A percentile compares a stretch with the other conserved stretches of the same genome.
Conservation (phyloP, 2,797 vertebrate species). For the Alosa sapidissima region DNA sequence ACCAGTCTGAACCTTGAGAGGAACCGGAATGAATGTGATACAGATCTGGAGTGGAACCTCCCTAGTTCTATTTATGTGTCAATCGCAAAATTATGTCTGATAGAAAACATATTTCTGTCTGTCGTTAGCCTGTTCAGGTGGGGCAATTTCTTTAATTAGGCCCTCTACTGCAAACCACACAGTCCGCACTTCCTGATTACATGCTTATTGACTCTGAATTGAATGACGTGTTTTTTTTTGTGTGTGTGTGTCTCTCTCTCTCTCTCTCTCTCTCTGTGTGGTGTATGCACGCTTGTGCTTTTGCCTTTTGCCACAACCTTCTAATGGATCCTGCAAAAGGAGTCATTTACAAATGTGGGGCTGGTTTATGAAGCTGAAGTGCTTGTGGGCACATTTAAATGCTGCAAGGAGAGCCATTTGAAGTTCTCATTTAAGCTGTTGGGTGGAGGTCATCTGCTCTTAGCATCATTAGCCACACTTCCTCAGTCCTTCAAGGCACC, state of each 20-base stretch:
- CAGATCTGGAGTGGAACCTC: neutral
- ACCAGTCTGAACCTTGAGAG: neutral
- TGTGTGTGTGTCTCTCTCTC: neutral
- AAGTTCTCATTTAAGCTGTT: constrained; percentile 75
- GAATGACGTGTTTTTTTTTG: constrained; percentile 61
- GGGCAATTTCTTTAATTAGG: constrained; percentile 79
- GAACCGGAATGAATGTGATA: neutral
- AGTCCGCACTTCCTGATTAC: constrained; percentile 75
- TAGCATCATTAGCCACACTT: constrained; percentile 68
- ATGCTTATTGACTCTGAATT: constrained; percentile 75
- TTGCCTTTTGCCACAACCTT: constrained; percentile 60
- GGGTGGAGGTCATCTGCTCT: constrained; percentile 72
- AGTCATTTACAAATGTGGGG: constrained; percentile 75
- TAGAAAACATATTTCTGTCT: constrained; percentile 73
- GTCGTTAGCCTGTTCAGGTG: constrained; percentile 79
- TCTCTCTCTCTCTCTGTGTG: neutral
- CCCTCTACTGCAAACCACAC: constrained; percentile 64
- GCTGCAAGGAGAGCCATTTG: constrained; percentile 76
- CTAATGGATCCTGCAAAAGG: constrained; percentile 80
- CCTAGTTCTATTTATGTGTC: constrained; percentile 46
- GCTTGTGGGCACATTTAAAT: constrained; percentile 73
- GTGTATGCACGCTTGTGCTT: neutral
- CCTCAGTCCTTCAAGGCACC: constrained; percentile 55
- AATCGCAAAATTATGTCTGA: constrained; percentile 65
- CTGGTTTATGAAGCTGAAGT: constrained; percentile 77